Evolutionary conservation across 1,140 invertebrate species (phyloP), one percentile per base, ranked within the genome.

Genomic region (Chymomyza costata): DNA sequence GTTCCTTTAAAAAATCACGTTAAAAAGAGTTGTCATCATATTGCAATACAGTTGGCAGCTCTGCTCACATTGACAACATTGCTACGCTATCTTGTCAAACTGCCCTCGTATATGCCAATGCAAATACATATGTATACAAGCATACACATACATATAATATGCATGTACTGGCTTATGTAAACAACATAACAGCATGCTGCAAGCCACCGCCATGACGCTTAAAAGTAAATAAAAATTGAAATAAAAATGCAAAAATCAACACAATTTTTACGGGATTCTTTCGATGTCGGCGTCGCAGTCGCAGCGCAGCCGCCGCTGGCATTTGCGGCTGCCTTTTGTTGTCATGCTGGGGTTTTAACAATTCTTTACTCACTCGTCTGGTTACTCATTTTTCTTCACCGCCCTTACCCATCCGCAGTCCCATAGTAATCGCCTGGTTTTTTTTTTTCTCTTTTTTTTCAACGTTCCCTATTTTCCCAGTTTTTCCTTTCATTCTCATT

Each of bases 241-340:
- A 51, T 56, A 60, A 57, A n/a, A 65, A 65, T 46, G 41, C 46
- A 34, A 65, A 65, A 65, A 65, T 65, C 62, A 65, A 65, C 62
- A 57, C 57, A 40, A 41, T 62, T 62, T 31, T 13, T 25, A 19
- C 56, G n/a, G n/a, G n/a, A n/a, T n/a, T n/a, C 41, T 35, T 17
- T n/a, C n/a, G n/a, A n/a, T n/a, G n/a, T n/a, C n/a, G n/a, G n/a
- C n/a, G n/a, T n/a, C n/a, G n/a, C n/a, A n/a, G n/a, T n/a, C n/a
- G n/a, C n/a, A n/a, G n/a, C n/a, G n/a, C n/a, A n/a, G n/a, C n/a
- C n/a, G n/a, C n/a, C n/a, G n/a, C n/a, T n/a, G n/a, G n/a, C n/a
- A n/a, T n/a, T n/a, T 38, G 30, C 39, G n/a, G 10, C 37, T 60
- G 34, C 14, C 47, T 30, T 30, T 51, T 61, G 19, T 41, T 44